Conservation (phyloP, 2,888 invertebrate species). For the Drosophila kuntzei region DNA sequence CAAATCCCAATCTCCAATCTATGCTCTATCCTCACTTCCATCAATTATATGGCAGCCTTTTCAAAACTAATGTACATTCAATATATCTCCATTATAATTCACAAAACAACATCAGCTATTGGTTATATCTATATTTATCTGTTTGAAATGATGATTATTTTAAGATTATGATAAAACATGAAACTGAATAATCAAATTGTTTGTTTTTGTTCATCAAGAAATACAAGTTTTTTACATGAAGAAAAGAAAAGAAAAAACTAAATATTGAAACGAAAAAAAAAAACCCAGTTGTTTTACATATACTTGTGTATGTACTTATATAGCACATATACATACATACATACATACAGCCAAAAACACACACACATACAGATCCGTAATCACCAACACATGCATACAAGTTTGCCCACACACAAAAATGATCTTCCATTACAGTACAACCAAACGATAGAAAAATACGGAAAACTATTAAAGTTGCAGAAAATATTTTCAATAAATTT, state of each 20-base stretch:
- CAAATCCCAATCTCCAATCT: background rate
- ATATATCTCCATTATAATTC: constrained; percentile 9
- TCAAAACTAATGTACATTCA: constrained; percentile 26
- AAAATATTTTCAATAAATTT: constrained; percentile 63
- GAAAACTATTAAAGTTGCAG: constrained; percentile 77
- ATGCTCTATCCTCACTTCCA: constrained; percentile 4
- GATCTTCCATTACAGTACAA: constrained; percentile 58
- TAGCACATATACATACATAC: constrained; percentile 19
- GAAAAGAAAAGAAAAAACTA: constrained; percentile 57
- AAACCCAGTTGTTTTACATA: constrained; percentile 69
- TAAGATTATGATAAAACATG: constrained; percentile 57
- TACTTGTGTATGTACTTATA: constrained; percentile 15
- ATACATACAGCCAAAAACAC: constrained; percentile 24
- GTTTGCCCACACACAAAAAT: constrained; percentile 28
- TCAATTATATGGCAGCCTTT: constrained; percentile 45
- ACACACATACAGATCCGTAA: constrained; percentile 7
- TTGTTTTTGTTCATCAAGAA: constrained; percentile 77
- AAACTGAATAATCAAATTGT: constrained; percentile 76
- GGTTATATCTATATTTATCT: constrained; percentile 64
- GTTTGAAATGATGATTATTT: constrained; percentile 79
- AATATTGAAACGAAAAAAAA: constrained; percentile 67
- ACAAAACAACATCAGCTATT: constrained; percentile 52
- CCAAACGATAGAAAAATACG: constrained; percentile 45
- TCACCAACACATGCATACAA: constrained; percentile 17
- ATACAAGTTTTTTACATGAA: constrained; percentile 75